Evolutionary conservation across 2,888 invertebrate species (phyloP), one percentile per base, ranked within the genome.

Genomic region (Melanostoma mellinum): DNA sequence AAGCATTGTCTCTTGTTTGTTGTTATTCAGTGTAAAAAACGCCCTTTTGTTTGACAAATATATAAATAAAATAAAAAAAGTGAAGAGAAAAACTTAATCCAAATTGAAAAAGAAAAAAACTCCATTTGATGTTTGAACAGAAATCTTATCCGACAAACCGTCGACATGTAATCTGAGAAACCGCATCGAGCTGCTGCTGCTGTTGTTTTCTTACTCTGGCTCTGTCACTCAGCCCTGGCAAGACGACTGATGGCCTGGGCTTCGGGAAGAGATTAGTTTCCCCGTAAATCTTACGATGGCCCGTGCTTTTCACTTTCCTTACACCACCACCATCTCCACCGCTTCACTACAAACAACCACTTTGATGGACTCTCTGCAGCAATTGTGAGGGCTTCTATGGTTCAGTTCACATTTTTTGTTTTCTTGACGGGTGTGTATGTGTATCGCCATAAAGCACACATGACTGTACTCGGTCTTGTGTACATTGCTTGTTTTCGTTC

Each of bases 131-230:
- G 42, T 68, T 53, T 30, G 35, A 42, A 53, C 56, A 48, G 82
- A 82, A 77, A 82, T 74, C 63, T 53, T 73, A 82, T 74, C 68
- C 78, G 30, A 63, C 78, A 73, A 65, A 73, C 73, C 65, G 73
- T 69, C 82, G 63, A 82, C 82, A 82, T 78, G 82, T 73, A 82
- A 82, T 68, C 58, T 63, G 82, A 82, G 77, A 69, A 65, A 78
- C 63, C 78, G 69, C 73, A 82, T 58, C 82, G 68, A 68, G 61
- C 72, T 77, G 67, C 63, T 52, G 65, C 40, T 53, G 69, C 6
- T 10, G 8, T 36, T 50, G n/a, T 33, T 9, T 55, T 63, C 56
- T 60, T 71, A 32, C 20, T 68, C 73, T 65, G 44, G 20, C 20
- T 20, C 20, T 20, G 20, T 60, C 50, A n/a, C 9, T 38, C 46